Conservation (phyloP, 2,888 invertebrate species). For the Lycocerus yunnanus region DNA sequence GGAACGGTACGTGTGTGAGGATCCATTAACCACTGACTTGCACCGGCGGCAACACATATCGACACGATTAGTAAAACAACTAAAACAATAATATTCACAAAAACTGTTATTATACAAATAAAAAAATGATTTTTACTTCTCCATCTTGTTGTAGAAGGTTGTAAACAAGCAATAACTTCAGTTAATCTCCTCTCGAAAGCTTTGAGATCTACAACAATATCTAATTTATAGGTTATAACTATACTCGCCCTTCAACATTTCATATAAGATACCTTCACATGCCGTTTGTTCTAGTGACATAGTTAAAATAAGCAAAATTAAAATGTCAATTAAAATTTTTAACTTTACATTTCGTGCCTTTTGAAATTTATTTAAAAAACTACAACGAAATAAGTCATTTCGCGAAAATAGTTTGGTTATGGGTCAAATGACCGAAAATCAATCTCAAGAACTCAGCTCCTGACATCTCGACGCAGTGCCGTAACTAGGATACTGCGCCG, state of each 20-base stretch:
- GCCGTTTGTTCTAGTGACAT: constrained; percentile 89
- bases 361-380: background rate
- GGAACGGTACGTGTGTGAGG: constrained; percentile 91
- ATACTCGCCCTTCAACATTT: constrained; percentile 26
- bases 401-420: background rate
- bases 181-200: constrained; percentile 96
- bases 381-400: background rate
- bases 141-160: constrained; percentile 95
- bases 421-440: background rate
- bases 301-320: constrained; percentile 4
- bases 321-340: constrained; percentile 3
- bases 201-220: constrained; percentile 81
- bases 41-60: constrained; percentile 89
- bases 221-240: constrained; percentile 52
- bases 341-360: background rate
- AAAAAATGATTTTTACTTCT: constrained; percentile 71
- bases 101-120: background rate
- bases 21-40: constrained; percentile 96
- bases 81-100: constrained; percentile 54
- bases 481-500: too few relatives aligned
- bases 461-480: background rate
- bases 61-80: constrained; percentile 86
- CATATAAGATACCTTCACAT: constrained; percentile 75
- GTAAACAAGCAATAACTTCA: constrained; percentile 94
- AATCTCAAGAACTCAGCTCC: background rate